These are phyloP conservation scores for Antheraea assamensis DNA, from an alignment of 2,888 invertebrate species.

Conservation along the genomic window DNA sequence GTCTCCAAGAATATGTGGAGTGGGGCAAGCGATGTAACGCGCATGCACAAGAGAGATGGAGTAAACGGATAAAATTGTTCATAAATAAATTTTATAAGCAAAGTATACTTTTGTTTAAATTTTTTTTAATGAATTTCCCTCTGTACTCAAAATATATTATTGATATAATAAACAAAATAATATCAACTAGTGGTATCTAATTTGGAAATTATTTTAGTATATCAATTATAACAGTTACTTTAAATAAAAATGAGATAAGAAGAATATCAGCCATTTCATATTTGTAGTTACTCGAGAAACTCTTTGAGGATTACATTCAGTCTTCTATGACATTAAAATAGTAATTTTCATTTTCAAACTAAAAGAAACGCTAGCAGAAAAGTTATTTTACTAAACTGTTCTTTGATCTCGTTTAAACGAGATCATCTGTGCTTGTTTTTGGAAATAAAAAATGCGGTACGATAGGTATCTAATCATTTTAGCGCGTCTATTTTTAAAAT, in stretches of 20 bases:
- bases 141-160: no score
- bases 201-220: no score
- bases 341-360: background rate
- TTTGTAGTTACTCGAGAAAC: background rate
- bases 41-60: no score
- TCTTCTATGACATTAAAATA: conserved; percentile 9
- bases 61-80: no score
- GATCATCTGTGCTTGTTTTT: conserved; percentile 6
- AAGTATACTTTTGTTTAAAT: no score
- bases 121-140: no score
- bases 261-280: background rate
- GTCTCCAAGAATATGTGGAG: no score
- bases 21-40: no score
- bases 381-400: conserved; percentile 6
- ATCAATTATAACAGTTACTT: background rate
- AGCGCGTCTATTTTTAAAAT: background rate
- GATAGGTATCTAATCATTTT: background rate
- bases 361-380: conserved; percentile 4
- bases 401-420: conserved; percentile 11
- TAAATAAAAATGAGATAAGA: background rate
- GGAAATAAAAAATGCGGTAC: conserved; percentile 2
- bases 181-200: no score
- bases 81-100: no score
- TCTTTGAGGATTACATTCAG: background rate
- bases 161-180: no score